Evolutionary conservation across 2,797 vertebrate species (phyloP).

Genomic region (Otolemur crassicaudatus): DNA sequence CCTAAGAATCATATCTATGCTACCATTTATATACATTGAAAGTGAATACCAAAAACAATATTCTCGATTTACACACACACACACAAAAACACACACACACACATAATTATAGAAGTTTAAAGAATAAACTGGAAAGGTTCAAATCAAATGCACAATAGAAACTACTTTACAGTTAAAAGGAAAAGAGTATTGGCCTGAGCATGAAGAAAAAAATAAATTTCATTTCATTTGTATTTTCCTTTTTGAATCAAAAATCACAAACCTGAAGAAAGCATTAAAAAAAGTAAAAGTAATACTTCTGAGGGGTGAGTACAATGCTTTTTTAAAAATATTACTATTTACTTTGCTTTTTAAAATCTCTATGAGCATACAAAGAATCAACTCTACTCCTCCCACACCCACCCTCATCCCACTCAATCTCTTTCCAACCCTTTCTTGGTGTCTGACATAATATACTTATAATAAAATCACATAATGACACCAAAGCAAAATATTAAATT

Average conservation of each 20-base stretch:
- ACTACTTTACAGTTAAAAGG: not conserved
- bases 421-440: not conserved
- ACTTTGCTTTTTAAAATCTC: not conserved
- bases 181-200: not conserved
- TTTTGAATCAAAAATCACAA: slow-evolving; percentile 7
- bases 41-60: not conserved
- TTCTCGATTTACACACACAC: not conserved
- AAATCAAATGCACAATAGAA: not conserved
- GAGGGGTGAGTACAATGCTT: not conserved
- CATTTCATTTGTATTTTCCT: slow-evolving; percentile 12
- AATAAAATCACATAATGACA: not conserved
- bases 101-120: not conserved
- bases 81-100: too few relatives aligned
- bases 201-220: not conserved
- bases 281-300: not conserved
- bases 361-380: not conserved
- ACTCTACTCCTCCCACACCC: not conserved
- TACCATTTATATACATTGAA: not conserved
- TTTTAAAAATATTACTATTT: not conserved
- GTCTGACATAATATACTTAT: not conserved
- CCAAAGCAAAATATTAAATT: not conserved
- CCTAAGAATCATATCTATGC: not conserved
- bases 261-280: not conserved
- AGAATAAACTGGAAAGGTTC: not conserved
- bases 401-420: not conserved